phyloP scores from a whole-genome alignment of 2,888 invertebrate species.

The Camptogramma bilineatum region DNA sequence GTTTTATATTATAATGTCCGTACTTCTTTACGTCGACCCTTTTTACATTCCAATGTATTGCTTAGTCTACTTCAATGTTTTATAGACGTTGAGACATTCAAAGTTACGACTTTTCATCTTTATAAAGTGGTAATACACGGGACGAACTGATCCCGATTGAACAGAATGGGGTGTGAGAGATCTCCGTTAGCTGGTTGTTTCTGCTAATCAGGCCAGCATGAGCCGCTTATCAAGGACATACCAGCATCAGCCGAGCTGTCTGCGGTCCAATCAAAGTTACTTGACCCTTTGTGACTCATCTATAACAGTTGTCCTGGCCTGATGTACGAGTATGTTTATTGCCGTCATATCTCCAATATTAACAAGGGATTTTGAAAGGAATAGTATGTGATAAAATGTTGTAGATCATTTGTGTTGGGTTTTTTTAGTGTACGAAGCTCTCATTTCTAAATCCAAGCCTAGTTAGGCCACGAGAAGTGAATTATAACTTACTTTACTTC shows the following conservation, averaged over 20 bases:
- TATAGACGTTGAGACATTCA: background rate
- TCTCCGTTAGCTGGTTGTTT: slow-evolving; percentile 29
- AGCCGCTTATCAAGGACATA: slow-evolving; percentile 37
- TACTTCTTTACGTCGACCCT: background rate
- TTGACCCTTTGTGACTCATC: slow-evolving; percentile 45
- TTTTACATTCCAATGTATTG: background rate
- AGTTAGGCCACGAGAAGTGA: background rate
- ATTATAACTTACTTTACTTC: background rate
- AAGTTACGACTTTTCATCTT: background rate
- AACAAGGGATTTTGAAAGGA: background rate
- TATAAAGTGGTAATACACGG: slow-evolving; percentile 16
- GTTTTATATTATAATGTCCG: background rate
- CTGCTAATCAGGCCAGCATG: slow-evolving; percentile 25
- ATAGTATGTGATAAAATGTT: background rate
- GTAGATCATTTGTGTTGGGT: background rate
- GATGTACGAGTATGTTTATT: slow-evolving; percentile 20
- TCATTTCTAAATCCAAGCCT: background rate
- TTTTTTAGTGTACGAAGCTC: background rate
- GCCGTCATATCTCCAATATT: slow-evolving; percentile 1
- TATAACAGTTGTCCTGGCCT: slow-evolving; percentile 31
- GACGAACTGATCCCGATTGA: slow-evolving; percentile 22
- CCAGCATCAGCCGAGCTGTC: slow-evolving; percentile 35
- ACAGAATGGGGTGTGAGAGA: slow-evolving; percentile 34
- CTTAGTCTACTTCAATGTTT: background rate
- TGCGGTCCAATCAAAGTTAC: slow-evolving; percentile 37